Base-by-base conservation (phyloP, 37 sponge, comb jelly and placozoan genomes). In the Cliona cf. orientalis region DNA sequence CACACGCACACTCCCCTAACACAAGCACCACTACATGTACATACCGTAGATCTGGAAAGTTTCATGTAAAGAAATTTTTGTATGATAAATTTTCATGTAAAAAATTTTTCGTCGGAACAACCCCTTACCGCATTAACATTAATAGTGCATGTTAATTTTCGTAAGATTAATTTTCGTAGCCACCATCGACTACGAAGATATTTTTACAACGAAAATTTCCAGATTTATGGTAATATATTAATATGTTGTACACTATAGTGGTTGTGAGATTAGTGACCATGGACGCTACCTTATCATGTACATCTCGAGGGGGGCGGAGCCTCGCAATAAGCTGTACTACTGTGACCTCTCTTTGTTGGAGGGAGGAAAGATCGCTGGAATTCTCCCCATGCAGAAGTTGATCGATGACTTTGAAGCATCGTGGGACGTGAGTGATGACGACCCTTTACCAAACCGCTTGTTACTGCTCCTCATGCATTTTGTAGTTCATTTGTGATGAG, bases 381-480 rank as follows among this genome's bases (percentile, higher is more conserved):
- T 66, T 25, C 79, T 95, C 0, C 66, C 82, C 22, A 89, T 87
- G 82, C 66, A 68, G 63, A 87, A 79, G 37, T 60, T 98, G 5
- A 71, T 93, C 57, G 96, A 98, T 69, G 64, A 95, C 66, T 98
- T 96, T 84, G 96, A 95, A 32, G 91, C 97, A 4, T 80, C 81
- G 0, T 98, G 94, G 73, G 97, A 95, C 68, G 94, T 97, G 32
- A 78, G 87, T 72, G 37, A 25, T 36, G 9, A 41, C 38, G 36
- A n/a, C n/a, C n/a, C n/a, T n/a, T n/a, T n/a, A n/a, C n/a, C n/a
- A n/a, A n/a, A n/a, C n/a, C n/a, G n/a, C n/a, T n/a, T n/a, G n/a
- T n/a, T n/a, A n/a, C n/a, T n/a, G n/a, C n/a, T n/a, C n/a, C n/a
- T n/a, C n/a, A n/a, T n/a, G n/a, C n/a, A n/a, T n/a, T n/a, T 6